phyloP scores from a whole-genome alignment of 2,797 vertebrate species.

The Anguilla obscura region DNA sequence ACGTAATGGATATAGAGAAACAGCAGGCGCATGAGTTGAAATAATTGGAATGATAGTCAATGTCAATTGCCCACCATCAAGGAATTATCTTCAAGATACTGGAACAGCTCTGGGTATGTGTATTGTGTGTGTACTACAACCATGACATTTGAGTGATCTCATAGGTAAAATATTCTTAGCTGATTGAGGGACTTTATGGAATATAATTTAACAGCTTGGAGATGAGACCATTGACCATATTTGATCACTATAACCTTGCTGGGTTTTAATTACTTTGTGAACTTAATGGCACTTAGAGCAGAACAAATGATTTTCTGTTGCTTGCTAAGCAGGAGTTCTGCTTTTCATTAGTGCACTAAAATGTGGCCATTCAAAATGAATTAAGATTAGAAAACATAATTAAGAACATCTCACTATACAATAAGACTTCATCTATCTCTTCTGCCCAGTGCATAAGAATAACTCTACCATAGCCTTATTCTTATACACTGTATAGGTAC shows the following conservation, averaged over 20 bases:
- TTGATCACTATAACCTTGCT: not conserved
- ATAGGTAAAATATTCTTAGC: not conserved
- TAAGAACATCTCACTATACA: not conserved
- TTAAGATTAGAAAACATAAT: not conserved
- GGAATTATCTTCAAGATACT: constrained; percentile 67
- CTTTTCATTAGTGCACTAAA: not conserved
- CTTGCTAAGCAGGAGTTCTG: not conserved
- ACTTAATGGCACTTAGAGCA: not conserved
- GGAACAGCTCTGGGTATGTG: constrained; percentile 56
- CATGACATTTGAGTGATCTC: constrained; percentile 30
- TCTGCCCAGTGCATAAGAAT: not conserved
- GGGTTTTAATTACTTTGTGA: constrained; percentile 1
- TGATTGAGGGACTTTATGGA: not conserved
- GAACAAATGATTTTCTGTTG: not conserved
- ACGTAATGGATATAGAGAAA: constrained; percentile 72
- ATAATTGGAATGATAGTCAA: constrained; percentile 10
- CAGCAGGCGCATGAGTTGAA: constrained; percentile 66
- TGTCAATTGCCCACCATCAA: constrained; percentile 52
- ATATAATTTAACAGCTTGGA: not conserved
- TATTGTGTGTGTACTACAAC: constrained; percentile 55
- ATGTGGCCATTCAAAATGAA: constrained; percentile 4
- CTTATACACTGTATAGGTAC: not conserved
- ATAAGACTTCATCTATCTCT: not conserved
- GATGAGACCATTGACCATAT: not conserved
- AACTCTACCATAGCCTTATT: not conserved